Conservation (phyloP, 2,797 vertebrate genomes). For the Pangasius macronema region DNA sequence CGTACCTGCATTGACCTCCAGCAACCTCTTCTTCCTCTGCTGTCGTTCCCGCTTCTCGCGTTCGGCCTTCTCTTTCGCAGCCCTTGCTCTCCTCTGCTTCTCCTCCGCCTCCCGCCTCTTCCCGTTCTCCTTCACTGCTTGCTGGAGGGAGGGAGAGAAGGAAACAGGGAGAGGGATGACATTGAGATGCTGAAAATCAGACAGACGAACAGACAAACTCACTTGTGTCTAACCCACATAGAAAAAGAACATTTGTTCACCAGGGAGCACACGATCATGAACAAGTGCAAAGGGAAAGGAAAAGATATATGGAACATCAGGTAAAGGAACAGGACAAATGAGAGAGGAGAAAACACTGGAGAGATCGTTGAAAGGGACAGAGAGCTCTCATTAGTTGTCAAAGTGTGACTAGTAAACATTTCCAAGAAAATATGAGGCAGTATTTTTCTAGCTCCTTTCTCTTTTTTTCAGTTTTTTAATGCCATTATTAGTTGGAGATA, state of each 20-base stretch:
- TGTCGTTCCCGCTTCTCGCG: conserved; percentile 88
- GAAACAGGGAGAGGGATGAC: conserved; percentile 30
- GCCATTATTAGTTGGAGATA: conserved; percentile 44
- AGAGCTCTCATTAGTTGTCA: neutral
- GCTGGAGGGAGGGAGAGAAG: conserved; percentile 69
- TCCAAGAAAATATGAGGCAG: neutral
- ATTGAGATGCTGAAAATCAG: conserved; percentile 16
- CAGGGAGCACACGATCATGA: neutral
- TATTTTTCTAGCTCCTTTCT: neutral
- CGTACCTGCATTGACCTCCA: conserved; percentile 92
- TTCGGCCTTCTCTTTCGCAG: conserved; percentile 92
- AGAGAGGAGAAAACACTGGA: conserved; percentile 20
- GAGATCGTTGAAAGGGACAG: neutral
- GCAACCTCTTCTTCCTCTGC: conserved; percentile 88
- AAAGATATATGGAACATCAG: neutral
- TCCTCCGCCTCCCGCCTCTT: conserved; percentile 87
- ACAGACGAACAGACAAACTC: conserved; percentile 5
- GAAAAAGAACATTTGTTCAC: conserved; percentile 14
- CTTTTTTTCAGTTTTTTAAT: neutral
- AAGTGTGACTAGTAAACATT: neutral
- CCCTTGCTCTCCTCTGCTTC: conserved; percentile 86
- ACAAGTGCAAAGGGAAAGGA: neutral
- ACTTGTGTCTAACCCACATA: neutral
- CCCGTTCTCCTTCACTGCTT: conserved; percentile 90
- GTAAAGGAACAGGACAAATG: neutral